These are phyloP conservation scores for Drosophila nr. perissopoda DNA, from an alignment of 2,888 invertebrate species.

Conservation along the genomic window DNA sequence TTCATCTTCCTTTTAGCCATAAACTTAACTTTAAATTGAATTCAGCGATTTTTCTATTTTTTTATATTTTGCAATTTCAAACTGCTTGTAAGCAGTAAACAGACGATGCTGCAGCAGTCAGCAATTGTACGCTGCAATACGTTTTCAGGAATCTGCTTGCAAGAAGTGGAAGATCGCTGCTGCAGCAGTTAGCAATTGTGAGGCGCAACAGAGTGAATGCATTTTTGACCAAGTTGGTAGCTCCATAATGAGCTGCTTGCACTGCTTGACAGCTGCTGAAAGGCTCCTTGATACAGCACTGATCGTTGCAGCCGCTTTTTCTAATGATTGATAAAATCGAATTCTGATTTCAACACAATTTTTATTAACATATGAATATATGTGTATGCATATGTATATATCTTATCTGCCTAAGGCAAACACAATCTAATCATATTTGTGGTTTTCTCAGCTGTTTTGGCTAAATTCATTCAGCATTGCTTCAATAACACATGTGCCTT, in stretches of 20 bases:
- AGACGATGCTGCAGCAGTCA: not conserved
- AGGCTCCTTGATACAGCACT: constrained; percentile 4
- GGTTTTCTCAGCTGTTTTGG: not conserved
- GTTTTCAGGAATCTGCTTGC: not conserved
- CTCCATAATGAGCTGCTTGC: constrained; percentile 2
- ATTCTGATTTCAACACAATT: not conserved
- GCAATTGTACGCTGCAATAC: not conserved
- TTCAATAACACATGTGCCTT: not conserved
- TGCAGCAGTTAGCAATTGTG: constrained; percentile 14
- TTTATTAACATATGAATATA: not conserved
- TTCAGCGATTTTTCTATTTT: not conserved
- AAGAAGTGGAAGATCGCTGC: constrained; percentile 25
- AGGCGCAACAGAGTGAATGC: not conserved
- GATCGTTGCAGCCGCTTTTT: not conserved
- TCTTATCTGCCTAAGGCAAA: not conserved
- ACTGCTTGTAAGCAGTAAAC: constrained; percentile 26
- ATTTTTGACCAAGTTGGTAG: constrained; percentile 10
- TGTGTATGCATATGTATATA: not conserved
- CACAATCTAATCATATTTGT: not conserved
- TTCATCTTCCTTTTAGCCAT: constrained; percentile 56
- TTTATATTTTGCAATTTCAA: not conserved
- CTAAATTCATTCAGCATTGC: not conserved
- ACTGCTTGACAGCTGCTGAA: not conserved
- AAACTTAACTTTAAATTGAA: constrained; percentile 38
- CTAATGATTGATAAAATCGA: not conserved